A percentile compares a stretch with the other conserved stretches of the same genome.
Conservation (phyloP, 2,888 invertebrate genomes). For the Crepidodera aurea region DNA sequence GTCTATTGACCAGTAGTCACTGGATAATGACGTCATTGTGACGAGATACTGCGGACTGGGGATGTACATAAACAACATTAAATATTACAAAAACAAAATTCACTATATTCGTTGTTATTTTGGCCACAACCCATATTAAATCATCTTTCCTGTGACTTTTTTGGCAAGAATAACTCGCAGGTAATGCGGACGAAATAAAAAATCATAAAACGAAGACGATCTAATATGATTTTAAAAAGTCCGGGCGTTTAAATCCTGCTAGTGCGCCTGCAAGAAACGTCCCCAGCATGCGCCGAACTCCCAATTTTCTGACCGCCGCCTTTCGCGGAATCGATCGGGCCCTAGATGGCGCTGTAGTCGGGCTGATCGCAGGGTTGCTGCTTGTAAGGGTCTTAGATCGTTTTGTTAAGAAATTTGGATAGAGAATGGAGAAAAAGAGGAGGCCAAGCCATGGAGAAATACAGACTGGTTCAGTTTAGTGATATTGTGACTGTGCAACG, state of each 20-base stretch:
- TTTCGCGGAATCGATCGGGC: constrained; percentile 53
- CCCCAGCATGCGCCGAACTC: constrained; percentile 5
- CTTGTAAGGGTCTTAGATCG: constrained; percentile 57
- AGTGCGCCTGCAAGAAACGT: constrained; percentile 16
- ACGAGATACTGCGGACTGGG: too few species aligned
- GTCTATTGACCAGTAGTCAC: too few species aligned
- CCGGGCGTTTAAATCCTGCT: not conserved
- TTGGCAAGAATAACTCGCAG: not conserved
- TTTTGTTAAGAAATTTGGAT: constrained; percentile 54
- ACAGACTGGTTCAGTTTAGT: constrained; percentile 48
- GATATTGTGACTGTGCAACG: constrained; percentile 50
- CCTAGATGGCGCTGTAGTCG: constrained; percentile 59
- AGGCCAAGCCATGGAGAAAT: constrained; percentile 55
- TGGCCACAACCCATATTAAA: too few species aligned
- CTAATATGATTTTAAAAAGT: constrained; percentile 8
- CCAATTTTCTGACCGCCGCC: constrained; percentile 37
- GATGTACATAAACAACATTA: too few species aligned
- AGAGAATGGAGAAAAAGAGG: constrained; percentile 59
- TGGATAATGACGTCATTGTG: too few species aligned
- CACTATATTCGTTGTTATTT: too few species aligned
- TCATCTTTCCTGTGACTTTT: not conserved
- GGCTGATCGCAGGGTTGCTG: constrained; percentile 58
- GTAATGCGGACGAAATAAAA: not conserved
- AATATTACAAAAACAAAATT: too few species aligned
- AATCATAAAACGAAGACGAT: not conserved